phyloP scores from a whole-genome alignment of 53 echinoderm and acorn worm genomes.

The Holothuria leucospilota region DNA sequence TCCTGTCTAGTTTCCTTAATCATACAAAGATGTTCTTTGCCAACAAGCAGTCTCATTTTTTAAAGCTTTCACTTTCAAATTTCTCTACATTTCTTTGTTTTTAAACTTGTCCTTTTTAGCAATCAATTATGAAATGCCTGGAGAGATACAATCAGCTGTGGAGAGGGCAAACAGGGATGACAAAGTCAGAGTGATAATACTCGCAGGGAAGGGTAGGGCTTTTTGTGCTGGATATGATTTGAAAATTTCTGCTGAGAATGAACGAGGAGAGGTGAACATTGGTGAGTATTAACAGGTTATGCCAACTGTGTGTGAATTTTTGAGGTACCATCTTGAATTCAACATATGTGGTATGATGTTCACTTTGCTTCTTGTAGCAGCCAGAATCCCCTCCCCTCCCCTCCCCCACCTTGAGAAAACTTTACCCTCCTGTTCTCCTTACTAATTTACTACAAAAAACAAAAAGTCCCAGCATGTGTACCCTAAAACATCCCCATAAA shows the following conservation, averaged over 20 bases:
- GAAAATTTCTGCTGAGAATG: conserved; percentile 50
- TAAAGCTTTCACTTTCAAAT: not conserved
- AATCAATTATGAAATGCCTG: conserved; percentile 47
- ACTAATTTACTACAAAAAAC: too few species aligned
- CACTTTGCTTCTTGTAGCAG: too few species aligned
- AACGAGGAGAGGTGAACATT: conserved; percentile 34
- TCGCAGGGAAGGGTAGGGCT: conserved; percentile 56
- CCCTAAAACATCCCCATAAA: too few species aligned
- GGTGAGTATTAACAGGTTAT: not conserved
- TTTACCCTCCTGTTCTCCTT: too few species aligned
- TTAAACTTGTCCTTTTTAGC: conserved; percentile 10
- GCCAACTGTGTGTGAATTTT: too few species aligned
- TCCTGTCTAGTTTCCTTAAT: too few species aligned
- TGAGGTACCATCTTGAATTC: too few species aligned
- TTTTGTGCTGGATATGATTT: conserved; percentile 70
- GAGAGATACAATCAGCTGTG: conserved; percentile 53
- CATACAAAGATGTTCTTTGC: too few species aligned
- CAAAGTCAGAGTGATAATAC: conserved; percentile 56
- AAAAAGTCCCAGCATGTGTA: too few species aligned
- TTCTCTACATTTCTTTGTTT: not conserved
- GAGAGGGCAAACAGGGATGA: conserved; percentile 56
- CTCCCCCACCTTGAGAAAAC: too few species aligned
- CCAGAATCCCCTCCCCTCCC: too few species aligned
- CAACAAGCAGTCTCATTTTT: not conserved
- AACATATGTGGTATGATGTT: too few species aligned